These are phyloP conservation scores for Heliconius aoede DNA, from an alignment of 2,888 invertebrate species.

Conservation along the genomic window DNA sequence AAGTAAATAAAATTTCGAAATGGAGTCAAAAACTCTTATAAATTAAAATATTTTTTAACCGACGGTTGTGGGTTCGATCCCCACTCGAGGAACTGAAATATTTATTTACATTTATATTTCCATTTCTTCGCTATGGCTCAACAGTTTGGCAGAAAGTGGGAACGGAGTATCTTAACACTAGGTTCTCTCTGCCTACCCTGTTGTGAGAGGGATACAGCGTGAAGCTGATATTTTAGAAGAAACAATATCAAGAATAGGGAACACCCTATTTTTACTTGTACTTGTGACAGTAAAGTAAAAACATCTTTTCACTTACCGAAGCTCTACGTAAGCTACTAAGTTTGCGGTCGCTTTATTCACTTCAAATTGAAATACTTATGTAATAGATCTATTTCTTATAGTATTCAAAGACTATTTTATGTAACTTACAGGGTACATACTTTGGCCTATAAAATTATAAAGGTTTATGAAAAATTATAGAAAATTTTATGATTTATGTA, in stretches of 20 bases:
- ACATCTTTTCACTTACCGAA: constrained; percentile 15
- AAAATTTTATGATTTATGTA: too few relatives aligned
- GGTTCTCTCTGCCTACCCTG: too few relatives aligned
- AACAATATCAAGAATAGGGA: not conserved
- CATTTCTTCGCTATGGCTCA: too few relatives aligned
- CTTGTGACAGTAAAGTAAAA: not conserved
- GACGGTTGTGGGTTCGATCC: too few relatives aligned
- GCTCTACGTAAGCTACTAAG: constrained; percentile 11
- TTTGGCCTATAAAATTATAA: not conserved
- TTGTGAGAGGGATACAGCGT: too few relatives aligned
- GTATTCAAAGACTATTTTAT: not conserved
- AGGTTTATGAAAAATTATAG: too few relatives aligned
- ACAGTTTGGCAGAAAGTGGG: too few relatives aligned
- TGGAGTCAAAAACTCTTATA: not conserved
- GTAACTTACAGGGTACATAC: not conserved
- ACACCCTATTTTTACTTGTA: not conserved
- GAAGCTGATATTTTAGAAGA: too few relatives aligned
- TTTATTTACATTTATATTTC: too few relatives aligned
- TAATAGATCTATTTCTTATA: not conserved
- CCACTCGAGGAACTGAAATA: too few relatives aligned
- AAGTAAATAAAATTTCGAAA: not conserved
- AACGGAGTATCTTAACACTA: too few relatives aligned
- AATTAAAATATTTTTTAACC: too few relatives aligned
- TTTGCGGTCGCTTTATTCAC: constrained; percentile 10
- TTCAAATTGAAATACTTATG: constrained; percentile 10